Evolutionary conservation across 37 sponge, comb jelly and placozoan species (phyloP).

Genomic region (Chondrosia reniformis): DNA sequence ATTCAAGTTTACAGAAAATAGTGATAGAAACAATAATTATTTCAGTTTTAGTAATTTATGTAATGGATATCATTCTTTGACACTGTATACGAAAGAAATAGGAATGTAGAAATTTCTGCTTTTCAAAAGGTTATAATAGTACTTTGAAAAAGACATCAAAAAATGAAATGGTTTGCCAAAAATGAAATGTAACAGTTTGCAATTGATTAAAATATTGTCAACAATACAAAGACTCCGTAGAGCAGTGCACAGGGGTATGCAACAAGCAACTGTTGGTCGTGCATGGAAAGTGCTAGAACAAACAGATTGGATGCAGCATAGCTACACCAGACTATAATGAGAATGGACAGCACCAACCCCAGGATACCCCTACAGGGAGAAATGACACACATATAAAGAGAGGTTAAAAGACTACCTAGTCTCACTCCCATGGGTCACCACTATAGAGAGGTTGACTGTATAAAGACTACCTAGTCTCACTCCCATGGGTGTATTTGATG

Average conservation of each 20-base stretch:
- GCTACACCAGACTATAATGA: conserved; percentile 89
- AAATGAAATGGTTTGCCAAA: neutral
- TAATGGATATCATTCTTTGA: too few species aligned
- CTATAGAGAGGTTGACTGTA: too few species aligned
- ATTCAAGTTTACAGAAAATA: conserved; percentile 43
- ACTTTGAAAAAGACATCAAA: too few species aligned
- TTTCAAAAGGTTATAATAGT: too few species aligned
- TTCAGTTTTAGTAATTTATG: too few species aligned
- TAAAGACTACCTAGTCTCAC: too few species aligned
- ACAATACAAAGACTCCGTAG: conserved; percentile 92
- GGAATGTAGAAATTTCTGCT: too few species aligned
- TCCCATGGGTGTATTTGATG: too few species aligned
- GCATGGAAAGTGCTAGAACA: conserved; percentile 85
- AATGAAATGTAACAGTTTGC: neutral
- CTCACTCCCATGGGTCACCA: too few species aligned
- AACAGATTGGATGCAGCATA: conserved; percentile 92
- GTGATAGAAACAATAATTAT: too few species aligned
- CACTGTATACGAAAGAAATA: too few species aligned
- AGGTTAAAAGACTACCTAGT: neutral
- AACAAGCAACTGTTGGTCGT: conserved; percentile 91
- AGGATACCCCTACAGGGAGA: conserved; percentile 66
- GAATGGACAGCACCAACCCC: conserved; percentile 66
- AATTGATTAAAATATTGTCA: conserved; percentile 92
- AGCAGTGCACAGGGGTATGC: conserved; percentile 97
- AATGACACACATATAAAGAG: conserved; percentile 5